Evolutionary conservation across 2,113 vertebrate species (phyloP), one percentile per base, ranked within the genome.

Genomic region (Anseranas semipalmata): DNA sequence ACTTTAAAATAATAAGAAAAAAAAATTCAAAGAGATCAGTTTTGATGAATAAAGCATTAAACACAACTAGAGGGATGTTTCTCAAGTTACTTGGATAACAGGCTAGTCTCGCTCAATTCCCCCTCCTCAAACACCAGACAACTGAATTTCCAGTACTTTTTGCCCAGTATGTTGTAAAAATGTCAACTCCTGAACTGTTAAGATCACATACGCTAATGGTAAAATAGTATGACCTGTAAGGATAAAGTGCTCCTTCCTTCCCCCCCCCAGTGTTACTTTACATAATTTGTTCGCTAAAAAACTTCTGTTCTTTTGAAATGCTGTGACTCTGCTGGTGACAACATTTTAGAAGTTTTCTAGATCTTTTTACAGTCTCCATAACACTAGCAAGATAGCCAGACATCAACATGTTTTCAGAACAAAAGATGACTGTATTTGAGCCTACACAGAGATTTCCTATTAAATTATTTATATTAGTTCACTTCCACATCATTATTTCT

Each of bases 381-480:
- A 95, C 33, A 96, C 45, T 10, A 60, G 65, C 39, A 95, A 85
- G 92, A 85, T 72, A 96, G 75, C 80, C 90, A 93, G 79, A 93
- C 78, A 89, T 50, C 85, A 76, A 92, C 70, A 95, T 79, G 86
- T 93, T 96, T 96, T 95, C 80, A 85, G 94, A 97, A 95, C 78
- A 97, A 94, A 96, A 96, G 93, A 95, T 25, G 66, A 76, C 80
- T 96, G 66, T 80, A 89, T 87, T 79, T 91, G 93, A 90, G 92
- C 48, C 71, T 85, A 66, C 81, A 95, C 41, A 95, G 78, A 73
- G 62, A 96, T 89, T 96, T 87, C 70, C 73, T 97, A 91, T 95
- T 96, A 96, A 97, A 96, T 97, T 97, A 98, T 96, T 96, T 96
- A 94, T 91, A 97, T 95, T 84, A 95, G 95, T 96, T 97, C 93